Evolutionary conservation across 2,888 invertebrate species (phyloP).

Genomic region (Shargacucullia verbasci): DNA sequence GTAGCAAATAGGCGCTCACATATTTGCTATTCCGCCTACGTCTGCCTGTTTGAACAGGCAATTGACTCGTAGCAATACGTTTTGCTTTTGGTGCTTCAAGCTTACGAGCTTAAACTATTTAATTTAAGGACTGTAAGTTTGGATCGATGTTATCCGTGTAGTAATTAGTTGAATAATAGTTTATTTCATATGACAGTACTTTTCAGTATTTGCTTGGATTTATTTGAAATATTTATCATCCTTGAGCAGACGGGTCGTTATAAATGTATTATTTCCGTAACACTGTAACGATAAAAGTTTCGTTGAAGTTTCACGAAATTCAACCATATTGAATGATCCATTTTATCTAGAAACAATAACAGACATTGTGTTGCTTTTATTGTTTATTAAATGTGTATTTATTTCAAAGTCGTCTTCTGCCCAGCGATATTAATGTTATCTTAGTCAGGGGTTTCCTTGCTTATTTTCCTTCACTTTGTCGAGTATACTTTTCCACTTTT

Average conservation of each 20-base stretch:
- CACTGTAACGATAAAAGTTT: not conserved
- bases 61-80: constrained; percentile 74
- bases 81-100: constrained; percentile 65
- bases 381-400: too few species aligned
- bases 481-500: too few species aligned
- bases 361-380: not conserved
- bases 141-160: not conserved
- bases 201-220: not conserved
- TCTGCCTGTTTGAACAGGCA: constrained; percentile 71
- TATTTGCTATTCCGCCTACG: constrained; percentile 74
- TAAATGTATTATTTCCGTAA: constrained; percentile 2
- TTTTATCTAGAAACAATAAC: too few species aligned
- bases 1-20: constrained; percentile 62
- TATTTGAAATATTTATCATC: not conserved
- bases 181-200: not conserved
- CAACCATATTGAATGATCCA: not conserved
- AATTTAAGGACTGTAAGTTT: constrained; percentile 15
- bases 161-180: too few species aligned
- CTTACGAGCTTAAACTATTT: constrained; percentile 50
- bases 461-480: too few species aligned
- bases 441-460: too few species aligned
- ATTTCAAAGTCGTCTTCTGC: too few species aligned
- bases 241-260: not conserved
- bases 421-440: too few species aligned
- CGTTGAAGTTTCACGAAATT: not conserved